Evolutionary conservation across 2,113 vertebrate genomes (phyloP), one percentile per base, ranked within the genome.

Genomic region (Catharus fuscescens): DNA sequence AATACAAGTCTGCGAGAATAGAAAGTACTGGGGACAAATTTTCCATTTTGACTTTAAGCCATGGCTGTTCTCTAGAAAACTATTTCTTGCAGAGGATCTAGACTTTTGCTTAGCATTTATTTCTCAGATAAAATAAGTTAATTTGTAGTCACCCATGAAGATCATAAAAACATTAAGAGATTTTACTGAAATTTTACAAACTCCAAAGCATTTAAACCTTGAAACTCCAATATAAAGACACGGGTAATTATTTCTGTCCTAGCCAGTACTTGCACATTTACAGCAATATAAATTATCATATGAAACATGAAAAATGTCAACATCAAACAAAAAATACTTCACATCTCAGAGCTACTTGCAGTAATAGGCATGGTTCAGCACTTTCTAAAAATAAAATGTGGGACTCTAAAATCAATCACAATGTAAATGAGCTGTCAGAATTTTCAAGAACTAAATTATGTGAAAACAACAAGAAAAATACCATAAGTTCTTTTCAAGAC

Each of bases 401-500:
- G 10, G 34, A 53, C 71, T 65, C 52, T 9, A 80, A 9, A 45
- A 64, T 53, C 82, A 78, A 36, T 50, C 10, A 54, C 38, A 38
- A 15, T 36, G 38, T 67, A 81, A 60, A 48, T 18, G 18, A 93
- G 57, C 52, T 91, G 61, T 45, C 79, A 96, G 91, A 59, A 48
- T 80, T 95, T 82, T 76, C 69, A 79, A 69, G 54, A 89, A 54
- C n/a, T 31, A 70, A 83, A 60, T 32, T 3, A 77, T 54, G 18
- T 62, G 69, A 81, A 92, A 92, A 48, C 19, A 91, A 89, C 42
- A 88, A n/a, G 32, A 78, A 88, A 96, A 94, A 71, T 67, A 92
- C 2, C 1, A 0, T 36, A 77, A 42, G n/a, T 40, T 94, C 93
- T 50, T 15, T 70, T 90, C 48, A 67, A 80, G 57, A 90, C 24